phyloP scores from a whole-genome alignment of 2,113 vertebrate genomes.

The Romanogobio albipinnatus region DNA sequence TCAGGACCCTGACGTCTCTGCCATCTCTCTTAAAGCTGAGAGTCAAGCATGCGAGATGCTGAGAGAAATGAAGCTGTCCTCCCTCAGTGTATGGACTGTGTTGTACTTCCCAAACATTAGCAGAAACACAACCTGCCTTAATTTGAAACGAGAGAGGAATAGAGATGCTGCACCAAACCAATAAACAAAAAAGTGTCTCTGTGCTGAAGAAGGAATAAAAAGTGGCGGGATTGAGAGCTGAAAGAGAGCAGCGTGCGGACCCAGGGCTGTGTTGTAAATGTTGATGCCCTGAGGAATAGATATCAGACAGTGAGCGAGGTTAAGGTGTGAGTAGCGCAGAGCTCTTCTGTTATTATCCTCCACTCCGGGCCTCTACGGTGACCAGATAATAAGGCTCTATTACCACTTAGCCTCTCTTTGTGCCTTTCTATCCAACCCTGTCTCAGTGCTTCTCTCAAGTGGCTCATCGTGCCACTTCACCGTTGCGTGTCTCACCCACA shows the following conservation, averaged over 20 bases:
- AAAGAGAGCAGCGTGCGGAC: constrained; percentile 33
- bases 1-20: constrained; percentile 57
- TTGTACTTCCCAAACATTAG: constrained; percentile 49
- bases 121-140: constrained; percentile 50
- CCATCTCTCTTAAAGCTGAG: constrained; percentile 55
- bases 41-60: constrained; percentile 50
- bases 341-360: constrained; percentile 55
- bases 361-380: constrained; percentile 51
- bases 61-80: constrained; percentile 55
- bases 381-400: constrained; percentile 60
- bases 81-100: constrained; percentile 44
- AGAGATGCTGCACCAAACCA: background rate
- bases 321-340: constrained; percentile 48
- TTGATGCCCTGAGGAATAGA: constrained; percentile 47
- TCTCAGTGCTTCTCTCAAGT: constrained; percentile 69
- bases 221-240: constrained; percentile 13
- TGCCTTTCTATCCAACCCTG: constrained; percentile 61
- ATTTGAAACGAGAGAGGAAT: constrained; percentile 23
- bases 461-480: constrained; percentile 68
- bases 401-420: constrained; percentile 60
- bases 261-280: constrained; percentile 41
- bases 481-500: constrained; percentile 66
- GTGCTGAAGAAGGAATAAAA: constrained; percentile 7
- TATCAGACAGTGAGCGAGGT: constrained; percentile 48
- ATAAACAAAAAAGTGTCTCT: background rate